A percentile compares a stretch with the other conserved stretches of the same genome.
These are phyloP conservation scores for Microctonus aethiopoides DNA, from an alignment of 2,888 invertebrate species.

Conservation along the genomic window DNA sequence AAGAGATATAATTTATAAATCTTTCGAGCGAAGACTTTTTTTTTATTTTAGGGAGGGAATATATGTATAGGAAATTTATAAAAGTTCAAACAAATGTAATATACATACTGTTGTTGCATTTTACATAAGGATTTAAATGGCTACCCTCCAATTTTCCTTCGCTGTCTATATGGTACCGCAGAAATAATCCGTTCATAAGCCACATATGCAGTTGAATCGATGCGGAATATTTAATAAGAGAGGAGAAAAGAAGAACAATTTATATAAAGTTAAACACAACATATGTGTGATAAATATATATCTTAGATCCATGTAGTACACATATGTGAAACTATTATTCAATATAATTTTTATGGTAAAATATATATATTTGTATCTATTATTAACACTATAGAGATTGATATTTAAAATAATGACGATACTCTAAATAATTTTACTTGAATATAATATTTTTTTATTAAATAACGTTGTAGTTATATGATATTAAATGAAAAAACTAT, in stretches of 20 bases:
- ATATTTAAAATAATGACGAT: neutral
- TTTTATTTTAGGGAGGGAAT: too few species aligned
- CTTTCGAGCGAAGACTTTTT: too few species aligned
- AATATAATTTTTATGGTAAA: too few species aligned
- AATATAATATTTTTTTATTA: neutral
- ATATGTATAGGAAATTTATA: too few species aligned
- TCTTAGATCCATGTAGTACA: neutral
- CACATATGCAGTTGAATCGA: constrained; percentile 45
- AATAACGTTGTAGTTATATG: neutral
- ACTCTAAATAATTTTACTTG: neutral
- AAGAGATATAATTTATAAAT: too few species aligned
- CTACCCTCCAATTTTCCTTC: neutral
- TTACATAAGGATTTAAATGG: constrained; percentile 17
- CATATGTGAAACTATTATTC: too few species aligned
- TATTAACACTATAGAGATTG: too few species aligned
- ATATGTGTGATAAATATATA: constrained; percentile 24
- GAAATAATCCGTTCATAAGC: constrained; percentile 45
- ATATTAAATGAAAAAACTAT: neutral
- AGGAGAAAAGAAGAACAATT: constrained; percentile 9
- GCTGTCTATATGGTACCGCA: constrained; percentile 41
- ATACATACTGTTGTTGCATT: neutral
- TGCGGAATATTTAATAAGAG: constrained; percentile 28
- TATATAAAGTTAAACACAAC: constrained; percentile 8
- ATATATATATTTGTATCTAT: too few species aligned
- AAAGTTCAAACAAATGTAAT: too few species aligned